A percentile compares a stretch with the other conserved stretches of the same genome.
Conservation (phyloP, 2,888 invertebrate species). For the Tipula helvola region DNA sequence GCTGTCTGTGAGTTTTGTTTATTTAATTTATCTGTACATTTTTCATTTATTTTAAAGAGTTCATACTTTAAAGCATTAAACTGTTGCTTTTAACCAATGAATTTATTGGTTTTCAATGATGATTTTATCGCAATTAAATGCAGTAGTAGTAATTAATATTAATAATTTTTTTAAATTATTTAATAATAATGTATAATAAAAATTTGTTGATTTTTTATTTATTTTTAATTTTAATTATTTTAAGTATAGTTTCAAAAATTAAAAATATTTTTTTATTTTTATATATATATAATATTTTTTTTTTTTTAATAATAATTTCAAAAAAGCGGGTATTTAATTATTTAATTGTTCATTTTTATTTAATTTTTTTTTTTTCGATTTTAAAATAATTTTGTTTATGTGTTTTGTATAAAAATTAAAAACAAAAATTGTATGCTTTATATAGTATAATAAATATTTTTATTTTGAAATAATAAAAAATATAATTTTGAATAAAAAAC, state of each 20-base stretch:
- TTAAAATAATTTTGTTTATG: not conserved
- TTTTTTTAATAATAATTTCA: not conserved
- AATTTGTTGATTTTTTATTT: conserved; percentile 6
- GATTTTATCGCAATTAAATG: not conserved
- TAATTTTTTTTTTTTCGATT: not conserved
- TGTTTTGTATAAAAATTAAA: conserved; percentile 5
- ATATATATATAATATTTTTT: conserved; percentile 11
- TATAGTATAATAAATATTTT: not conserved
- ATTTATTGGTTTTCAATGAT: not conserved
- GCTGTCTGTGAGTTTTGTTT: not conserved
- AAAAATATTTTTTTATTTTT: not conserved
- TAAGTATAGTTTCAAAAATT: not conserved
- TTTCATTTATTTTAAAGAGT: not conserved
- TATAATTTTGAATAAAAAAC: conserved; percentile 23
- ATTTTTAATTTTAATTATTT: conserved; percentile 11
- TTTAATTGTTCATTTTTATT: not conserved
- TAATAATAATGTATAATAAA: not conserved
- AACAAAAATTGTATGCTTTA: not conserved
- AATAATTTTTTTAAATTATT: not conserved
- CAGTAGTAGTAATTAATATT: not conserved
- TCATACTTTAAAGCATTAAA: not conserved
- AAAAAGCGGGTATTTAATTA: not conserved
- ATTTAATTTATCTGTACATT: not conserved
- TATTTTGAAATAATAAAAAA: not conserved
- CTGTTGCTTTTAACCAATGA: not conserved